Evolutionary conservation across 2,888 invertebrate species (phyloP), one percentile per base, ranked within the genome.

Genomic region (Aspidiotus destructor): DNA sequence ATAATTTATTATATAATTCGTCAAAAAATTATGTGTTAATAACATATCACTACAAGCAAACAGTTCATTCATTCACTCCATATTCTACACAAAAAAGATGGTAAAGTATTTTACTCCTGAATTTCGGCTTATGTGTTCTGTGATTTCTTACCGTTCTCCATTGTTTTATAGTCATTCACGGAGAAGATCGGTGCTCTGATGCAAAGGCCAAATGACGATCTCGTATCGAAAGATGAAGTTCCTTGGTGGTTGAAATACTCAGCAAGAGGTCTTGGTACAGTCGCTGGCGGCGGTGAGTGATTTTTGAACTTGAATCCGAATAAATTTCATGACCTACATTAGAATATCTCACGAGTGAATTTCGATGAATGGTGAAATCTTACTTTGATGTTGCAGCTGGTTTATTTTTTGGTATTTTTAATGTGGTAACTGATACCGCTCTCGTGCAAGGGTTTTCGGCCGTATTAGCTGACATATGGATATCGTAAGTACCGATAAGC

Each of bases 231-330:
- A 81, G 90, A 90, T 79, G 89, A 89, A 78, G 85, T 86, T 73
- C 88, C 92, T 73, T 91, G 89, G 90, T 92, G 88, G 85, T 83
- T 92, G 83, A 90, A 89, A 80, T 90, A 89, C 80, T 88, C 85
- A 77, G 89, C 87, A 74, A 84, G 91, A 76, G 85, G 86, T 73
- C 80, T 92, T 74, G 93, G 92, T 72, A 89, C 89, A 73, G 85
- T 88, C 77, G 92, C 88, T 77, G 86, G 90, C 15, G 58, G 58
- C 28, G 9, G 67, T 67, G 16, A 60, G 67, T 60, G 13, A 40
- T 28, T 28, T 58, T 17, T 58, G 40, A 48, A 48, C 48, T 48
- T 11, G 1, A 62, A 8, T 53, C 54, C 42, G 60, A 3, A 28
- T 11, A 15, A 41, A 8, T 16, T 28, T 17, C 15, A n/a, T 28